These are phyloP conservation scores for Tribolium freemani DNA, from an alignment of 2,888 invertebrate genomes.

Conservation along the genomic window DNA sequence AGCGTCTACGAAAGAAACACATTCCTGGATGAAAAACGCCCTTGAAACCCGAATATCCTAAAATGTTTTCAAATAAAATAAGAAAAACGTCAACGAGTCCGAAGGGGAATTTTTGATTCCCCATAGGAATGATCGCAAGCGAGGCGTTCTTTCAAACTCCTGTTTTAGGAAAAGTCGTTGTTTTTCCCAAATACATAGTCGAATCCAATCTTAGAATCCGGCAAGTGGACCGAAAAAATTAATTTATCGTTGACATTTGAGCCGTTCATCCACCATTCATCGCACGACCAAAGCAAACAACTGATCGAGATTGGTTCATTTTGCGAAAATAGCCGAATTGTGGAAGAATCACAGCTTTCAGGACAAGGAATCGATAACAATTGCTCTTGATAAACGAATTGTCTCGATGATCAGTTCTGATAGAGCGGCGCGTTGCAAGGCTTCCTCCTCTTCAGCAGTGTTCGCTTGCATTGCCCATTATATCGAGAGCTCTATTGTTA, in stretches of 20 bases:
- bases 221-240: slow-evolving; percentile 12
- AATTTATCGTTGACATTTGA: slow-evolving; percentile 21
- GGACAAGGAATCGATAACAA: slow-evolving; percentile 31
- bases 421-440: background rate
- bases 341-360: slow-evolving; percentile 23
- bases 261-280: slow-evolving; percentile 27
- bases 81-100: slow-evolving; percentile 27
- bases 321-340: slow-evolving; percentile 28
- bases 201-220: slow-evolving; percentile 4
- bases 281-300: slow-evolving; percentile 30
- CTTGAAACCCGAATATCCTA: slow-evolving; percentile 13
- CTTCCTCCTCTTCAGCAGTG: slow-evolving; percentile 12
- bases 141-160: slow-evolving; percentile 20
- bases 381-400: slow-evolving; percentile 32
- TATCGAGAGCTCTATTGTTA: slow-evolving; percentile 31
- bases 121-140: slow-evolving; percentile 27
- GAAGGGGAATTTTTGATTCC: slow-evolving; percentile 32
- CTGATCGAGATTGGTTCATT: slow-evolving; percentile 30
- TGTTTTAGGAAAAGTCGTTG: slow-evolving; percentile 14
- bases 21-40: slow-evolving; percentile 1
- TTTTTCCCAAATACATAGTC: background rate
- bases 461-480: slow-evolving; percentile 12
- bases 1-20: background rate
- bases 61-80: slow-evolving; percentile 27
- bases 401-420: slow-evolving; percentile 14